Percentiles rank a stretch among this genome's conserved stretches.
Conservation (phyloP, 64 coral and sea anemone species). For the Orbicella faveolata region DNA sequence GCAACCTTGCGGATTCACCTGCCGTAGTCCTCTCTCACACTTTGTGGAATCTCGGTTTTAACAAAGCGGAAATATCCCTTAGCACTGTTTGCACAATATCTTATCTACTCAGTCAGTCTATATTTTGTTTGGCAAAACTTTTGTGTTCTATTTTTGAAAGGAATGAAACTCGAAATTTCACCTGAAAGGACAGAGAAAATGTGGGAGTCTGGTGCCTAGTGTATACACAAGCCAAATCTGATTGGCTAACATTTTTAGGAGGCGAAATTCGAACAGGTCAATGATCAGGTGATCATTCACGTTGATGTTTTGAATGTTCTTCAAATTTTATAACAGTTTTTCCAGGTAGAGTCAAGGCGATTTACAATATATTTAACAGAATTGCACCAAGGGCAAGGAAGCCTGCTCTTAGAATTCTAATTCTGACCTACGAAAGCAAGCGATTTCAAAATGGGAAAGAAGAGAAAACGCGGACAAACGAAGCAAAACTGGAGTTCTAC, state of each 20-base stretch:
- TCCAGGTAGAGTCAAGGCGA: neutral
- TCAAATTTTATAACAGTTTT: neutral
- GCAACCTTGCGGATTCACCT: slow-evolving; percentile 3
- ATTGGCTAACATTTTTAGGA: slow-evolving; percentile 5
- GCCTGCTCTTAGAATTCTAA: no score
- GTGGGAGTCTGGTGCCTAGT: neutral
- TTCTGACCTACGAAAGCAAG: no score
- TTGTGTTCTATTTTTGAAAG: neutral
- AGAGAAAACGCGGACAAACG: slow-evolving; percentile 5
- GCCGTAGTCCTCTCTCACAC: neutral
- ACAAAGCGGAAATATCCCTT: neutral
- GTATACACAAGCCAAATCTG: neutral
- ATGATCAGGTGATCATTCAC: neutral
- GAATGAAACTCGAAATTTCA: neutral
- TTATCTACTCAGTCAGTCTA: neutral
- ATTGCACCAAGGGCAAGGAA: no score
- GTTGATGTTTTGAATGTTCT: neutral
- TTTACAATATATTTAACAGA: no score
- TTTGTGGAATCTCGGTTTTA: neutral
- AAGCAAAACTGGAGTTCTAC: slow-evolving; percentile 1
- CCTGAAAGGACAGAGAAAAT: neutral
- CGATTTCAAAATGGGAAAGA: neutral
- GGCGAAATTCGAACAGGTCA: slow-evolving; percentile 28
- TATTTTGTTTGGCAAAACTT: neutral
- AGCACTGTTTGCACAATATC: neutral